Conservation (phyloP, 2,113 vertebrate genomes). For the Prietella phreatophila region DNA sequence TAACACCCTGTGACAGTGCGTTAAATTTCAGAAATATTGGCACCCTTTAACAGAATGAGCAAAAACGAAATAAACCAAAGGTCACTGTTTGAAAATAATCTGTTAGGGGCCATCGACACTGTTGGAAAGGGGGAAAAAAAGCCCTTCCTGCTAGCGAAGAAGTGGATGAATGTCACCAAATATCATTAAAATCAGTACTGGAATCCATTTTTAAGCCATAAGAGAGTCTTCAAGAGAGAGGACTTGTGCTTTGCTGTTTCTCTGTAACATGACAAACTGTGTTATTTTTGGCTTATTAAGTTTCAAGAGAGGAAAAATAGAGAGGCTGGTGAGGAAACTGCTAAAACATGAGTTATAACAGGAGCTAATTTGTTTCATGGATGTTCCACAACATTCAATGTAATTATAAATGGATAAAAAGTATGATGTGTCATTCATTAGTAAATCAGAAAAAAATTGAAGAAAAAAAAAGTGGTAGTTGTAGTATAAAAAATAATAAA, state of each 20-base stretch:
- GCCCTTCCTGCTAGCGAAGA: neutral
- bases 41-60: neutral
- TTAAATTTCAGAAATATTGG: neutral
- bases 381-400: neutral
- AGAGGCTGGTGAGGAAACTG: neutral
- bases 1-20: neutral
- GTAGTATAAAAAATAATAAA: neutral
- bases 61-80: neutral
- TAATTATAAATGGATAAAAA: neutral
- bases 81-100: neutral
- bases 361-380: neutral
- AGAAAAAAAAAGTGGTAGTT: neutral
- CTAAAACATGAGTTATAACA: neutral
- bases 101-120: neutral
- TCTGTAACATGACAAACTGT: neutral
- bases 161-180: neutral
- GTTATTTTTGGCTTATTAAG: neutral
- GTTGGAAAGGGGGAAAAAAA: neutral
- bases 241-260: neutral
- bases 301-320: neutral
- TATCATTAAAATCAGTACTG: neutral
- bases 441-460: neutral
- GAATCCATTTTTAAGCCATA: neutral
- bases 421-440: neutral
- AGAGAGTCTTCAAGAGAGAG: neutral